Percentiles rank a stretch among this genome's conserved stretches.
Evolutionary conservation across 2,888 invertebrate genomes (phyloP).

Genomic region (Drosophila ezoana): DNA sequence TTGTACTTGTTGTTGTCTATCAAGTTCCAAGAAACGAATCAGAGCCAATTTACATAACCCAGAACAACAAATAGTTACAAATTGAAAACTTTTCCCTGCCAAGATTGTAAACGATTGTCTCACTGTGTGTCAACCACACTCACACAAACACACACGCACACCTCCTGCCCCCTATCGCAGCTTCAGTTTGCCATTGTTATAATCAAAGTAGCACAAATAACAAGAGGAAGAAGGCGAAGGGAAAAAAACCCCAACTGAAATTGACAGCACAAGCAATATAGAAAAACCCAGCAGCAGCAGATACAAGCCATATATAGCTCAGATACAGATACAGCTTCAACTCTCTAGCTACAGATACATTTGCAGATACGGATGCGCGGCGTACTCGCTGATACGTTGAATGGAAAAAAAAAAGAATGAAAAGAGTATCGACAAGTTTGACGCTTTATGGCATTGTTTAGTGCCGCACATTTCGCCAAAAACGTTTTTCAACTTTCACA

Average conservation of each 20-base stretch:
- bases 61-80: slow-evolving; percentile 79
- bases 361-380: slow-evolving; percentile 29
- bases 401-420: slow-evolving; percentile 8
- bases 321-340: slow-evolving; percentile 37
- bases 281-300: slow-evolving; percentile 22
- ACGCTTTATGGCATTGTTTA: slow-evolving; percentile 81
- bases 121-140: slow-evolving; percentile 17
- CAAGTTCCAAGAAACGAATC: slow-evolving; percentile 53
- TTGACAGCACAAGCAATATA: slow-evolving; percentile 50
- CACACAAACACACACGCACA: too few species aligned
- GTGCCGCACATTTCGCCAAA: slow-evolving; percentile 81
- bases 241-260: slow-evolving; percentile 41
- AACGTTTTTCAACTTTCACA: slow-evolving; percentile 81
- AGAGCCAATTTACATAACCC: slow-evolving; percentile 76
- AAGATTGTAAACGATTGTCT: slow-evolving; percentile 80
- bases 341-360: slow-evolving; percentile 30
- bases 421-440: slow-evolving; percentile 80
- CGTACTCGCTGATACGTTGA: slow-evolving; percentile 29
- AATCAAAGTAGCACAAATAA: slow-evolving; percentile 77
- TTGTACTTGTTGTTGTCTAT: too few species aligned
- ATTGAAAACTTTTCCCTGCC: slow-evolving; percentile 77
- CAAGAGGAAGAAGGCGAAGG: slow-evolving; percentile 57
- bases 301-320: slow-evolving; percentile 30
- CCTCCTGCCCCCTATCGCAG: slow-evolving; percentile 21
- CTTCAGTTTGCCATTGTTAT: slow-evolving; percentile 67